Conservation (phyloP, 2,888 invertebrate genomes). For the Zygaena filipendulae region DNA sequence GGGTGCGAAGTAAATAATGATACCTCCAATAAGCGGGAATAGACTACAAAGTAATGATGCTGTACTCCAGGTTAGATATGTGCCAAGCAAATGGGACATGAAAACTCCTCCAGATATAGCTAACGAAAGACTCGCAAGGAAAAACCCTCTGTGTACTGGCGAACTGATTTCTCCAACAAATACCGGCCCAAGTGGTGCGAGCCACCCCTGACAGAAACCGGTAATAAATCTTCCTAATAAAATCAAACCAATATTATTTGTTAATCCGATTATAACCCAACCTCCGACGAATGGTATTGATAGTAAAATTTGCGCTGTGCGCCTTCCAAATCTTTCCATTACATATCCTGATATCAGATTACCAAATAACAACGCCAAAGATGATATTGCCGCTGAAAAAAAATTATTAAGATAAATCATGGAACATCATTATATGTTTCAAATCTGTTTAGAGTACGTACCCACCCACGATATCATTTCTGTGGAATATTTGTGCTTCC, state of each 20-base stretch:
- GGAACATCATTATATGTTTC: no score
- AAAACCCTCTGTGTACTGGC: slow-evolving; percentile 71
- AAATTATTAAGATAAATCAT: slow-evolving; percentile 8
- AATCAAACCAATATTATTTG: slow-evolving; percentile 51
- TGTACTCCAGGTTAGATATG: slow-evolving; percentile 69
- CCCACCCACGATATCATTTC: slow-evolving; percentile 73
- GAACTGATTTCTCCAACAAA: slow-evolving; percentile 71
- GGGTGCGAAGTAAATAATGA: slow-evolving; percentile 68
- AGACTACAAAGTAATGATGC: slow-evolving; percentile 65
- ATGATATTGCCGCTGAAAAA: slow-evolving; percentile 70
- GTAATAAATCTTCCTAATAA: slow-evolving; percentile 67
- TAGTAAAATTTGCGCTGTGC: slow-evolving; percentile 58
- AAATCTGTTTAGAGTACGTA: no score
- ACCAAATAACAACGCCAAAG: slow-evolving; percentile 70
- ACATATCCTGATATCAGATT: slow-evolving; percentile 69
- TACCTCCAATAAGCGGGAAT: slow-evolving; percentile 61
- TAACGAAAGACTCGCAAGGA: slow-evolving; percentile 71
- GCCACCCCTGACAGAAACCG: slow-evolving; percentile 68
- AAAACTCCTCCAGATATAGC: slow-evolving; percentile 74
- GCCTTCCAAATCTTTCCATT: slow-evolving; percentile 71
- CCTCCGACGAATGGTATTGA: slow-evolving; percentile 64
- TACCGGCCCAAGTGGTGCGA: slow-evolving; percentile 66
- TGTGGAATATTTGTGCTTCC: slow-evolving; percentile 42
- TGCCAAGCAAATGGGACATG: slow-evolving; percentile 73
- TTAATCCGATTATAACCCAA: slow-evolving; percentile 68